phyloP scores from a whole-genome alignment of 2,113 vertebrate species.

The Apaloderma vittatum region DNA sequence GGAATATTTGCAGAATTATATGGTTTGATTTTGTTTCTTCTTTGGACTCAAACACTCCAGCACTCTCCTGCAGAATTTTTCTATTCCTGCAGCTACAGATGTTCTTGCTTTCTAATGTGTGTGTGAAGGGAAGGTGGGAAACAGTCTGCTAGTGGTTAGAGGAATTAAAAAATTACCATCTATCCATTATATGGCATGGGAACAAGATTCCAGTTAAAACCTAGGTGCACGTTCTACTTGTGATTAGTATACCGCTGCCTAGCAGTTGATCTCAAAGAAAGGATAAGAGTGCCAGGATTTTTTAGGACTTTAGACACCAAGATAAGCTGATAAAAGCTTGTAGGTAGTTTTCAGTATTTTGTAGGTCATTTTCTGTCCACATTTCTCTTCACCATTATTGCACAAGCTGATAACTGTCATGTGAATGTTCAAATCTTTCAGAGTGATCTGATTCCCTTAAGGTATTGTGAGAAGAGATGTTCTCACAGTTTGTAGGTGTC shows the following conservation, averaged over 20 bases:
- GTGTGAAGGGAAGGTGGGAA: not conserved
- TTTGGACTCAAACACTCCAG: not conserved
- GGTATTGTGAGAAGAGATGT: not conserved
- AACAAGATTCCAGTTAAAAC: not conserved
- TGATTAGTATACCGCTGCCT: not conserved
- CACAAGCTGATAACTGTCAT: not conserved
- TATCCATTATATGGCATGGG: rapidly evolving
- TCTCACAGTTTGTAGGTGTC: not conserved
- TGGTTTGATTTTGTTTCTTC: not conserved
- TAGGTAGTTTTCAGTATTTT: not conserved
- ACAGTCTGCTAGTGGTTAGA: not conserved
- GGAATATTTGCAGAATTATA: not conserved
- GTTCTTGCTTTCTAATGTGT: not conserved
- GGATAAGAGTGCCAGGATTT: not conserved
- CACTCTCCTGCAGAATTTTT: not conserved
- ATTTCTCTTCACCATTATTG: not conserved
- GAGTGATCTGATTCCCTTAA: not conserved
- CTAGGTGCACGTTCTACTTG: not conserved
- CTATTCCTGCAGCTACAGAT: not conserved
- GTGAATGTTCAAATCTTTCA: not conserved
- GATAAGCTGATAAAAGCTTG: not conserved
- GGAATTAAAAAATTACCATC: not conserved
- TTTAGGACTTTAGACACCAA: not conserved
- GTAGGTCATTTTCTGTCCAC: not conserved
- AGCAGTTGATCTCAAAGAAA: not conserved